Conservation (phyloP, 2,113 vertebrate genomes). For the Stomatorhinus ivindoensis region DNA sequence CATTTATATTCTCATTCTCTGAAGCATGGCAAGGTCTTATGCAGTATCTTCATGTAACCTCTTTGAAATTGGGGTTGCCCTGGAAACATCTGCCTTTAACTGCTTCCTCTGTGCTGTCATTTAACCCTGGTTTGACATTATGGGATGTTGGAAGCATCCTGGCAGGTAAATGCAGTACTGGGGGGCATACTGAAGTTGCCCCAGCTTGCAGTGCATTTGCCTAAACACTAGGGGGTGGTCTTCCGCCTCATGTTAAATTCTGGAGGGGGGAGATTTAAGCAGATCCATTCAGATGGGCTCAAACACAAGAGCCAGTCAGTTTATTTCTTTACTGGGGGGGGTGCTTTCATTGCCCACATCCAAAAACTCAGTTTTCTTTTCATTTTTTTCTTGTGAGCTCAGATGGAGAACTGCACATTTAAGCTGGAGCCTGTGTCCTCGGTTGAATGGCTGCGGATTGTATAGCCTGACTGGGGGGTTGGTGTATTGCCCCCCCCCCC, state of each 20-base stretch:
- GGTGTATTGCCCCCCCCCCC: background rate
- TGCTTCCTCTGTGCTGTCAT: background rate
- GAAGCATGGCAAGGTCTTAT: background rate
- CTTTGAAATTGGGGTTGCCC: background rate
- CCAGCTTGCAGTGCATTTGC: background rate
- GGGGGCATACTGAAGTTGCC: background rate
- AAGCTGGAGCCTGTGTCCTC: background rate
- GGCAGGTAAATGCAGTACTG: background rate
- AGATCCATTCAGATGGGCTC: background rate
- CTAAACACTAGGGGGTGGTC: background rate
- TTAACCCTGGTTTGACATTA: background rate
- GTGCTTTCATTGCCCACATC: background rate
- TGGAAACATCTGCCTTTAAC: background rate
- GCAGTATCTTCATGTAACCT: background rate
- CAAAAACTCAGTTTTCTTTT: background rate
- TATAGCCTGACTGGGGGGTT: background rate
- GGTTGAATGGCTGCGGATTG: background rate
- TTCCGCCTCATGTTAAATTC: background rate
- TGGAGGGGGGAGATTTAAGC: background rate
- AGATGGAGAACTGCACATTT: background rate
- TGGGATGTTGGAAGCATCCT: background rate
- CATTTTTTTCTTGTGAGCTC: background rate
- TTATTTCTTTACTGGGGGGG: background rate
- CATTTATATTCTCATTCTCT: background rate
- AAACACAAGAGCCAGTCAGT: background rate